These are phyloP conservation scores for Tachypleus tridentatus DNA, from an alignment of 1,140 invertebrate genomes.

Conservation along the genomic window DNA sequence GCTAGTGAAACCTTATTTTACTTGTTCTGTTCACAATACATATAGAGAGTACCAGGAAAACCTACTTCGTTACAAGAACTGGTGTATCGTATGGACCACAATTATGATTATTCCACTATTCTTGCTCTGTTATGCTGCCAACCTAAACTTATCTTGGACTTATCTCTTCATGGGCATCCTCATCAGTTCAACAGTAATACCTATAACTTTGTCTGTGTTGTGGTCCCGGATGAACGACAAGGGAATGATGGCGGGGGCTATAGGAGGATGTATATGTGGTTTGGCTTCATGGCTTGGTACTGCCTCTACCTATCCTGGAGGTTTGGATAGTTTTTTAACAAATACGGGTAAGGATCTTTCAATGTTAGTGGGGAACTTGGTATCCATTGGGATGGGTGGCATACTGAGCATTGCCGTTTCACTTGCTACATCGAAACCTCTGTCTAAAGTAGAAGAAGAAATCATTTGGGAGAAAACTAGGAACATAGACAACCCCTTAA, in stretches of 20 bases:
- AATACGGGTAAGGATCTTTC: slow-evolving; percentile 33
- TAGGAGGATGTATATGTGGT: slow-evolving; percentile 30
- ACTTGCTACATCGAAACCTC: slow-evolving; percentile 25
- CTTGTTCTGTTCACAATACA: slow-evolving; percentile 30
- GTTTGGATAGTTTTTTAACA: slow-evolving; percentile 29
- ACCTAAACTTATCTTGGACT: slow-evolving; percentile 33
- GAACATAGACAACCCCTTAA: slow-evolving; percentile 38
- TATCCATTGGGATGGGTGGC: slow-evolving; percentile 31
- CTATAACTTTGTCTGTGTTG: slow-evolving; percentile 33
- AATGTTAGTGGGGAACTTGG: slow-evolving; percentile 36
- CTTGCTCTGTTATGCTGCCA: slow-evolving; percentile 28
- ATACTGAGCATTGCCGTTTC: slow-evolving; percentile 30
- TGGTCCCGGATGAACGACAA: slow-evolving; percentile 33
- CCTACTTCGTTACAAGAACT: slow-evolving; percentile 31
- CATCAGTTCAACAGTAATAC: slow-evolving; percentile 37
- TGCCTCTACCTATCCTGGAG: slow-evolving; percentile 30
- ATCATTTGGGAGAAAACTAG: slow-evolving; percentile 37
- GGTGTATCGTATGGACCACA: slow-evolving; percentile 31
- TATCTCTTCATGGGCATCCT: slow-evolving; percentile 38
- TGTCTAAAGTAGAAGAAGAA: slow-evolving; percentile 19
- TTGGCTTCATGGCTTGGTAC: slow-evolving; percentile 32
- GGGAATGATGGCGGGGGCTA: slow-evolving; percentile 32
- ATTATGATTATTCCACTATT: slow-evolving; percentile 33
- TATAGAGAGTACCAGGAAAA: slow-evolving; percentile 34
- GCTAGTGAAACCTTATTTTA: slow-evolving; percentile 29